These are phyloP conservation scores for Oligia latruncula DNA, from an alignment of 2,888 invertebrate species.

Conservation along the genomic window DNA sequence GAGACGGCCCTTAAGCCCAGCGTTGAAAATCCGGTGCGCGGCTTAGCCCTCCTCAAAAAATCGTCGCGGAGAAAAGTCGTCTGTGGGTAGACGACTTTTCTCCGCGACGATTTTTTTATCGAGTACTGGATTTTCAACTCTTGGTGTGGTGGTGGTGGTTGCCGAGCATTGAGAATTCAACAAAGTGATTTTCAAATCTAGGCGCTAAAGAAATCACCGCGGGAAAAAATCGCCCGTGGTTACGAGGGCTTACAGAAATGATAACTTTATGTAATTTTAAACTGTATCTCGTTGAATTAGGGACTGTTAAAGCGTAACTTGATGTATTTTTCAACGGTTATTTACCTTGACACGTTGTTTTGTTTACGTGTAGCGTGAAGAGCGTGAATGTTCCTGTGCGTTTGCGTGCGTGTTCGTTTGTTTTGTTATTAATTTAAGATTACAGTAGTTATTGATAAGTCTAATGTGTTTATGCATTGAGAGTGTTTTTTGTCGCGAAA, in stretches of 20 bases:
- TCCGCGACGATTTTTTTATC: no score
- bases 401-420: constrained; percentile 68
- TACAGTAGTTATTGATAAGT: constrained; percentile 72
- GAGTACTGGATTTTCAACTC: neutral
- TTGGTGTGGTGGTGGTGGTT: neutral
- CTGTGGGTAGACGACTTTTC: neutral
- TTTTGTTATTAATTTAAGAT: constrained; percentile 76
- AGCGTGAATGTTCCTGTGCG: constrained; percentile 66
- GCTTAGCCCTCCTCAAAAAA: neutral
- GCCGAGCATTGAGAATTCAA: neutral
- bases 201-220: neutral
- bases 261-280: constrained; percentile 72
- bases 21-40: no score
- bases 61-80: no score
- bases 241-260: constrained; percentile 60
- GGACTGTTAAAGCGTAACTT: constrained; percentile 61
- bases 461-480: constrained; percentile 72
- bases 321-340: constrained; percentile 63
- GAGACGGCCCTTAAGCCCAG: no score
- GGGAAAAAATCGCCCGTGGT: neutral
- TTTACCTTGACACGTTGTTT: constrained; percentile 64
- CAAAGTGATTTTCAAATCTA: neutral
- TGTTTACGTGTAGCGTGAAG: constrained; percentile 69
- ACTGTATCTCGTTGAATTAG: constrained; percentile 72
- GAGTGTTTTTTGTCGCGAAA: no score